Conservation (phyloP, 2,888 invertebrate species). For the Eustalomyia histrio region DNA sequence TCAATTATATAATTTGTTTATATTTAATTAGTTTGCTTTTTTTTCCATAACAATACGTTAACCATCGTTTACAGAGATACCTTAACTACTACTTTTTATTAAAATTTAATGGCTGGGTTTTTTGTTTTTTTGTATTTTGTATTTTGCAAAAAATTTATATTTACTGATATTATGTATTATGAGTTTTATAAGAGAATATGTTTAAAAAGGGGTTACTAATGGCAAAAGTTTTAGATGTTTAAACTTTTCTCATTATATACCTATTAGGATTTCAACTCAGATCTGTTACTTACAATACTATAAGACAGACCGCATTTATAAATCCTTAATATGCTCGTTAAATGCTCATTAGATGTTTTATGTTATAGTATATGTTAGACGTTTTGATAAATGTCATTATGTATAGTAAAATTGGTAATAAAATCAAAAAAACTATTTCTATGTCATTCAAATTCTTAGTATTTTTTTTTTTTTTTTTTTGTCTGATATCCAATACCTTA, state of each 20-base stretch:
- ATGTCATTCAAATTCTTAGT: neutral
- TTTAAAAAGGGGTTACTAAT: no score
- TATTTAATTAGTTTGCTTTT: conserved; percentile 15
- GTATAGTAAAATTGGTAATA: conserved; percentile 44
- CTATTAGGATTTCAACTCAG: no score
- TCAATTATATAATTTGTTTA: conserved; percentile 36
- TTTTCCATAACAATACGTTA: conserved; percentile 66
- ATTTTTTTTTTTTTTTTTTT: no score
- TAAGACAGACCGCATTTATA: no score
- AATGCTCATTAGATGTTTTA: conserved; percentile 31
- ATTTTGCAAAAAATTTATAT: conserved; percentile 14
- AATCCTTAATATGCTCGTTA: neutral
- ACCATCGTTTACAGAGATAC: conserved; percentile 69
- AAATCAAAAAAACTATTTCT: conserved; percentile 32
- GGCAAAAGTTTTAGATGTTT: no score
- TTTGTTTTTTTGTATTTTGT: neutral
- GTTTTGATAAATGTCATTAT: neutral
- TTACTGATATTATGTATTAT: neutral
- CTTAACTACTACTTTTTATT: conserved; percentile 57
- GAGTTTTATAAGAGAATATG: conserved; percentile 1
- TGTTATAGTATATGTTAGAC: no score
- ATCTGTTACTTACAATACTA: no score
- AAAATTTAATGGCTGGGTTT: conserved; percentile 54
- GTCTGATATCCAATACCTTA: conserved; percentile 4
- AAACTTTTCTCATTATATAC: neutral